A percentile compares a stretch with the other conserved stretches of the same genome.
Evolutionary conservation across 2,888 invertebrate species (phyloP).

Genomic region (Cistogaster globosa): DNA sequence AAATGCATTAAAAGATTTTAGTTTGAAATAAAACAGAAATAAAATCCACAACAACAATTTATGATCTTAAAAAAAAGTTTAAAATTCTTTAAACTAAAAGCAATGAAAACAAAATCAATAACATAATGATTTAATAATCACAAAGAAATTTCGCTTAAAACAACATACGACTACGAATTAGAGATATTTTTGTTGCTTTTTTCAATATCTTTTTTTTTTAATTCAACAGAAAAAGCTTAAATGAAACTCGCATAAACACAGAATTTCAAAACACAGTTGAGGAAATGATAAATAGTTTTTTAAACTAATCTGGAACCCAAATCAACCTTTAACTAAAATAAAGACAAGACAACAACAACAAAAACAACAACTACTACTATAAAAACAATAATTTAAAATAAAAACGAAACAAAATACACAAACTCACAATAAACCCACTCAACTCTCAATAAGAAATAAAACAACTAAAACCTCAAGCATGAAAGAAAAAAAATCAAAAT

Average conservation of each 20-base stretch:
- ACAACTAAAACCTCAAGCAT: conserved; percentile 55
- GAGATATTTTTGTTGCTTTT: conserved; percentile 30
- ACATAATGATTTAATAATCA: conserved; percentile 61
- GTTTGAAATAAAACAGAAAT: conserved; percentile 49
- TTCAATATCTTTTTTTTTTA: conserved; percentile 10
- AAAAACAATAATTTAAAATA: conserved; percentile 4
- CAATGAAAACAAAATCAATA: conserved; percentile 62
- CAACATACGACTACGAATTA: conserved; percentile 28
- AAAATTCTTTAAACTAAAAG: conserved; percentile 21
- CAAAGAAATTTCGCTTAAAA: conserved; percentile 49
- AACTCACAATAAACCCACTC: conserved; percentile 70
- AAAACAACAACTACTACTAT: not conserved
- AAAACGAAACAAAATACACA: conserved; percentile 52
- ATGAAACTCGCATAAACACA: conserved; percentile 10
- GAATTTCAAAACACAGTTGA: conserved; percentile 51
- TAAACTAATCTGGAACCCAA: conserved; percentile 77
- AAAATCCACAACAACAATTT: conserved; percentile 12
- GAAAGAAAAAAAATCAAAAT: conserved; percentile 41
- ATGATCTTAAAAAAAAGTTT: conserved; percentile 46
- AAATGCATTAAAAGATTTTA: conserved; percentile 67
- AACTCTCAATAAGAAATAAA: conserved; percentile 65
- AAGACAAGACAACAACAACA: conserved; percentile 44
- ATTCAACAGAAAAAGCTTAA: conserved; percentile 65
- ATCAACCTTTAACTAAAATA: conserved; percentile 74
- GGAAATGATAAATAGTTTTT: conserved; percentile 75